Evolutionary conservation across 2,113 vertebrate species (phyloP).

Genomic region (Phyllostomus hastatus): DNA sequence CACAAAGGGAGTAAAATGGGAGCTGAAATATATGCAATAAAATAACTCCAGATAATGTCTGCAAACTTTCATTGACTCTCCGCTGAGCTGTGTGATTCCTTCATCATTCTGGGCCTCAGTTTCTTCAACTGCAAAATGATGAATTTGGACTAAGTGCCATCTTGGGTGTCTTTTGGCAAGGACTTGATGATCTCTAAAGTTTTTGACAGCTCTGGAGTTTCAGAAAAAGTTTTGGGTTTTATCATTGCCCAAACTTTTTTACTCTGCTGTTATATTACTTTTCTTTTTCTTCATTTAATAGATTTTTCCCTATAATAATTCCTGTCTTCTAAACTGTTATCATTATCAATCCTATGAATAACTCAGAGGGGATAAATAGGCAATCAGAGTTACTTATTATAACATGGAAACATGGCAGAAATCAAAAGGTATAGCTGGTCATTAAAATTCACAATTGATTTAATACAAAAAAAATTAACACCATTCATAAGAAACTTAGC

Average conservation of each 20-base stretch:
- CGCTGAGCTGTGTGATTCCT: background rate
- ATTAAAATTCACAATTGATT: slow-evolving; percentile 48
- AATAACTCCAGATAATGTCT: background rate
- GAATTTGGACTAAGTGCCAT: background rate
- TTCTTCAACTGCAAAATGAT: background rate
- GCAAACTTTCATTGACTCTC: background rate
- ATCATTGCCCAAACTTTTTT: background rate
- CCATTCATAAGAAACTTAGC: slow-evolving; percentile 42
- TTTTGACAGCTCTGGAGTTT: background rate
- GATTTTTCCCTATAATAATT: background rate
- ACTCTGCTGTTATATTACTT: background rate
- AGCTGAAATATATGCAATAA: background rate
- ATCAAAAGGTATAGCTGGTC: background rate
- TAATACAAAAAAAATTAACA: slow-evolving; percentile 47
- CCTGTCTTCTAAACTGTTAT: background rate
- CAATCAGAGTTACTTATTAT: background rate
- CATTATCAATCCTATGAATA: background rate
- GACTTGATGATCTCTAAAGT: background rate
- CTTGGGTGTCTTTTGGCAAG: background rate
- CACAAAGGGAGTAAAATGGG: background rate
- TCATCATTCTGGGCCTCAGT: background rate
- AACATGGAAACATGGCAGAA: background rate
- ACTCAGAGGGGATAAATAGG: background rate
- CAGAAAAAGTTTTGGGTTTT: background rate
- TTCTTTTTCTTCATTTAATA: background rate